Evolutionary conservation across 2,888 invertebrate species (phyloP), one percentile per base, ranked within the genome.

Genomic region (Amiota minor): DNA sequence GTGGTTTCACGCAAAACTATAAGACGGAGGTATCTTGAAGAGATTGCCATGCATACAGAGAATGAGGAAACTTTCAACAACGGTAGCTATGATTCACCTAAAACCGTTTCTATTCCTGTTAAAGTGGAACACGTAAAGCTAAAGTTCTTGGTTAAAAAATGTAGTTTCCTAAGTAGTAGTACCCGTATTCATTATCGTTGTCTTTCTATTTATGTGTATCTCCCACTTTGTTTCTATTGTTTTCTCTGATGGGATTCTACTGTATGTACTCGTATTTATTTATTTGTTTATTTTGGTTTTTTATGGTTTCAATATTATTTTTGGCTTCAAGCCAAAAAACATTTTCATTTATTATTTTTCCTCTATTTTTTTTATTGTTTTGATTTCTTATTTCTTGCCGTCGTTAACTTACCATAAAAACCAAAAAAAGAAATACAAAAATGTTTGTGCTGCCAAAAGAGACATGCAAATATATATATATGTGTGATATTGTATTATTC

Each of bases 381-480:
- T 62, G 20, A 10, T 45, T 14, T 62, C n/a, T 62, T 23, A 23
- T 62, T n/a, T 18, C 2, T 20, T 45, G 14, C n/a, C 50, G 18
- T 20, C 35, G 35, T 35, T 35, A 35, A 35, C 4, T 35, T 35
- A 35, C 2, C 35, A 35, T 6, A 35, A 35, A 35, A 23, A 23
- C 1, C 1, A 3, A 23, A 23, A 23, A 2, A 23, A 35, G 35
- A 4, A 35, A 35, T 55, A 46, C 70, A 62, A 23, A 74, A 74
- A 76, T 73, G 72, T 75, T 78, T 78, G 49, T 62, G 47, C 12
- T 56, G 55, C 20, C 74, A 72, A 74, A 79, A 35, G 72, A 72
- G 75, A 68, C 16, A 64, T 59, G 59, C 68, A 69, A 69, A 56
- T 53, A 69, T 53, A 35, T 56, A 9, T 16, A 16, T 53, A 18